A percentile compares a stretch with the other conserved stretches of the same genome.
Evolutionary conservation across 2,797 vertebrate genomes (phyloP).

Genomic region (Choloepus didactylus): DNA sequence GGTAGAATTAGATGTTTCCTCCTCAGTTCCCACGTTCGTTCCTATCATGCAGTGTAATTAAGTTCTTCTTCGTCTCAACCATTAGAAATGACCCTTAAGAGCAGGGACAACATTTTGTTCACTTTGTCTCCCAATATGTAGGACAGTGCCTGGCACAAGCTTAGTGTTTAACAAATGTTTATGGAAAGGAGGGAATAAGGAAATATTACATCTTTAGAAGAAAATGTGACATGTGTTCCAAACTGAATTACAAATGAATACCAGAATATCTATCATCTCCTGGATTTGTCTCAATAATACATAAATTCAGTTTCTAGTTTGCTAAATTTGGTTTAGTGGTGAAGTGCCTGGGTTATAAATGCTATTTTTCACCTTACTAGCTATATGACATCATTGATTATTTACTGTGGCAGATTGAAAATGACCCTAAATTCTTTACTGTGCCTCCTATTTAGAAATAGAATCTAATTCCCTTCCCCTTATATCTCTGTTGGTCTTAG

Average conservation of each 20-base stretch:
- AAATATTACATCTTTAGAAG: neutral
- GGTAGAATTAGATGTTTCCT: neutral
- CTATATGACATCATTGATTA: neutral
- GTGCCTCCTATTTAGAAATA: neutral
- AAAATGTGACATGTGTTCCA: neutral
- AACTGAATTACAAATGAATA: conserved; percentile 49
- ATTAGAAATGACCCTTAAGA: neutral
- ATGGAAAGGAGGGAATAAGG: neutral
- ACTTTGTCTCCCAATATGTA: conserved; percentile 16
- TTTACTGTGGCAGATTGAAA: conserved; percentile 32
- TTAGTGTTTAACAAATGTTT: neutral
- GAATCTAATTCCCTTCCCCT: neutral
- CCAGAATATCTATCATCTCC: neutral
- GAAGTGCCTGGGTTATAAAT: conserved; percentile 29
- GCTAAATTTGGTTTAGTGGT: neutral
- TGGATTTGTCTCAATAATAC: conserved; percentile 32
- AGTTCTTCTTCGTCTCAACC: neutral
- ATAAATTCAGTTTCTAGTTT: conserved; percentile 33
- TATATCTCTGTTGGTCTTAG: conserved; percentile 32
- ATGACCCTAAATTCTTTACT: neutral
- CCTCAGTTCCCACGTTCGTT: neutral
- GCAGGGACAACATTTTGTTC: neutral
- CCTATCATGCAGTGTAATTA: neutral
- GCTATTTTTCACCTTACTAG: conserved; percentile 1
- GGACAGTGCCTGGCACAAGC: neutral